phyloP scores from a whole-genome alignment of 2,888 invertebrate genomes.

The Steinernema hermaphroditum region DNA sequence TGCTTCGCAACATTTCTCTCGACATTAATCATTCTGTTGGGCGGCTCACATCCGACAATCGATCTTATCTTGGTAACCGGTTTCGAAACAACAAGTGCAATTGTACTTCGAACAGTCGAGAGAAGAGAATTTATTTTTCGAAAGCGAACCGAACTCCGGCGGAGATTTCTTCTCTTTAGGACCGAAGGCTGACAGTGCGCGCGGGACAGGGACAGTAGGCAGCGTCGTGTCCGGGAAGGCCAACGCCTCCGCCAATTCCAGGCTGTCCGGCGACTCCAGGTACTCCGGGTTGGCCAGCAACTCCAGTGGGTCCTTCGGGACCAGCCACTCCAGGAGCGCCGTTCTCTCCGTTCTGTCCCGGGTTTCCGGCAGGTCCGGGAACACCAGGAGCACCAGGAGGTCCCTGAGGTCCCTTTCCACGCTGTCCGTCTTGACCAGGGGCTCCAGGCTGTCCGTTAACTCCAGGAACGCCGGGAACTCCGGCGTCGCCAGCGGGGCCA shows the following conservation, averaged over 20 bases:
- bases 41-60: too few relatives aligned
- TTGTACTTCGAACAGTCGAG: too few relatives aligned
- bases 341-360: constrained; percentile 36
- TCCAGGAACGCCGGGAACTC: constrained; percentile 37
- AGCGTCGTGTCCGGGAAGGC: constrained; percentile 9
- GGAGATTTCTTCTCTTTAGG: neutral
- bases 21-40: too few relatives aligned
- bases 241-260: neutral
- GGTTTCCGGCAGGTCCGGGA: constrained; percentile 31
- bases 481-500: constrained; percentile 21
- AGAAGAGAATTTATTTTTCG: neutral
- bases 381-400: neutral
- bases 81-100: too few relatives aligned
- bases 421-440: constrained; percentile 21
- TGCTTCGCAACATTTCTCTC: too few relatives aligned
- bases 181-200: neutral
- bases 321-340: constrained; percentile 32
- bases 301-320: constrained; percentile 11
- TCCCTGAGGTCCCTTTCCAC: constrained; percentile 9
- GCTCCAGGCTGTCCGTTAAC: constrained; percentile 45
- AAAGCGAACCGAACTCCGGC: neutral
- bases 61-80: too few relatives aligned
- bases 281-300: neutral
- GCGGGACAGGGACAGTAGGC: constrained; percentile 15
- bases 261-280: neutral